Evolutionary conservation across 2,888 invertebrate species (phyloP).

Genomic region (Prenolepis imparis): DNA sequence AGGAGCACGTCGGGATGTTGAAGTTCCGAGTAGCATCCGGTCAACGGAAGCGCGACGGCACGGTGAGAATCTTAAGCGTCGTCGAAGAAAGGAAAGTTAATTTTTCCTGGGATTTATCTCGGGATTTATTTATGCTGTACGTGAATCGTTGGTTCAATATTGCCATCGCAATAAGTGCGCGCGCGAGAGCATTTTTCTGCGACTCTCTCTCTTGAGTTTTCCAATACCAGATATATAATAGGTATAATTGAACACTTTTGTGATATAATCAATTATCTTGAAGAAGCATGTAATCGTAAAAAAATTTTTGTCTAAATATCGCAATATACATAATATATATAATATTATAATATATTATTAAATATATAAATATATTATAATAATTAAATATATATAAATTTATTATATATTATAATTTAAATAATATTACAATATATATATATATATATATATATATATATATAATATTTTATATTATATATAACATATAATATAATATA

Average conservation of each 20-base stretch:
- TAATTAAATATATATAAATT: too few species aligned
- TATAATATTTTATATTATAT: too few species aligned
- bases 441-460: too few species aligned
- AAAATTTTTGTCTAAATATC: neutral
- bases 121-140: neutral
- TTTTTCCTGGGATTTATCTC: conserved; percentile 19
- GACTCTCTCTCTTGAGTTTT: neutral
- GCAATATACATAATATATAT: neutral
- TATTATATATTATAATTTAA: too few species aligned
- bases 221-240: neutral
- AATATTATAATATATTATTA: too few species aligned
- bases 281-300: neutral
- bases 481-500: too few species aligned
- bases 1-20: conserved; percentile 85
- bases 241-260: neutral
- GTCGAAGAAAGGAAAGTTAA: conserved; percentile 14
- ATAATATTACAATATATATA: too few species aligned
- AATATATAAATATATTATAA: too few species aligned
- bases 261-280: neutral
- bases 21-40: conserved; percentile 89
- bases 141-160: neutral
- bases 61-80: conserved; percentile 70
- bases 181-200: neutral
- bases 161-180: neutral
- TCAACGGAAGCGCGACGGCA: conserved; percentile 87